phyloP scores from a whole-genome alignment of 1,140 invertebrate species.

The Ceratosolen fusciceps region DNA sequence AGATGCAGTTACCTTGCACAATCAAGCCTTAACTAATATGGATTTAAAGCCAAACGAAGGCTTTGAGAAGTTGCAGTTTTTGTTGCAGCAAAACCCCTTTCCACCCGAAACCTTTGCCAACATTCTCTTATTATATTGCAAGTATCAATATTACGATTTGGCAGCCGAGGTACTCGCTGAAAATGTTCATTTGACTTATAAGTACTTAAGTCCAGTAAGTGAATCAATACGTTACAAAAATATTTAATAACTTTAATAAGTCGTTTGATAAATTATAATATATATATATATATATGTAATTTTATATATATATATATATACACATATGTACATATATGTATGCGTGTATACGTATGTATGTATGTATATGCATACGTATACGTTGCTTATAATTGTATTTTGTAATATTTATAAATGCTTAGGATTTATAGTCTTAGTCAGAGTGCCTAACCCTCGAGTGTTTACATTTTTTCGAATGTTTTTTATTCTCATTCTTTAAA shows the following conservation, averaged over 20 bases:
- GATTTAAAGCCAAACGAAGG: constrained; percentile 91
- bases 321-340: too few relatives aligned
- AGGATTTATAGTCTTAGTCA: constrained; percentile 43
- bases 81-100: constrained; percentile 95
- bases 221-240: constrained; percentile 27
- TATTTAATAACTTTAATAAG: constrained; percentile 39
- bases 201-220: constrained; percentile 90
- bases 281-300: constrained; percentile 19
- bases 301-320: too few relatives aligned
- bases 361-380: neutral
- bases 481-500: constrained; percentile 52
- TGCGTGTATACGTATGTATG: too few relatives aligned
- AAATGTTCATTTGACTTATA: constrained; percentile 97
- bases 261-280: constrained; percentile 24
- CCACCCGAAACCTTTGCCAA: constrained; percentile 99
- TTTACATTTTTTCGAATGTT: constrained; percentile 63
- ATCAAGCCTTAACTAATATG: constrained; percentile 97
- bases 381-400: constrained; percentile 18
- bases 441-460: constrained; percentile 58
- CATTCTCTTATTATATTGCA: constrained; percentile 94
- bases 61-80: constrained; percentile 97
- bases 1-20: constrained; percentile 98
- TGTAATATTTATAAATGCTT: constrained; percentile 18
- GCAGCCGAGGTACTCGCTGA: constrained; percentile 98
- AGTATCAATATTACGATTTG: constrained; percentile 97